Conservation (phyloP, 2,888 invertebrate genomes). For the Drosophila imparisetae region DNA sequence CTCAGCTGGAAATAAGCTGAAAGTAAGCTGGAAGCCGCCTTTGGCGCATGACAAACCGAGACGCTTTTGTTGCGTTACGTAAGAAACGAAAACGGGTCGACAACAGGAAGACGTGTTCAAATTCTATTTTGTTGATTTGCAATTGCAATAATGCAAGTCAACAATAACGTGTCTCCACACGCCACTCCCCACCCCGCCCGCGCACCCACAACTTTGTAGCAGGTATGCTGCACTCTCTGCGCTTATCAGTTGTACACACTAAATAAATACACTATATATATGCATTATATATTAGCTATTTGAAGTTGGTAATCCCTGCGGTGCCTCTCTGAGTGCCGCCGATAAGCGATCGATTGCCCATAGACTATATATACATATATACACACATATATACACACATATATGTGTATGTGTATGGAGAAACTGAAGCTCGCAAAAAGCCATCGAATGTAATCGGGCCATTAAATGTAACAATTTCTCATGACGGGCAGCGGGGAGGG, state of each 20-base stretch:
- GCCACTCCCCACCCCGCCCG: background rate
- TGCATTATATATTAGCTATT: constrained; percentile 30
- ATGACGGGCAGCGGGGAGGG: constrained; percentile 24
- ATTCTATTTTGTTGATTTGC: constrained; percentile 53
- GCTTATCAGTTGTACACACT: constrained; percentile 17
- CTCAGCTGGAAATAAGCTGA: background rate
- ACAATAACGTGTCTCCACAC: constrained; percentile 26
- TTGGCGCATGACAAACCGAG: constrained; percentile 38
- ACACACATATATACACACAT: background rate
- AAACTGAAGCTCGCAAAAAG: constrained; percentile 44
- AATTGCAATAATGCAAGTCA: constrained; percentile 42
- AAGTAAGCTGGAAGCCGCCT: constrained; percentile 6
- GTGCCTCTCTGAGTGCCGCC: constrained; percentile 43
- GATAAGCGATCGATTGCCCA: constrained; percentile 68
- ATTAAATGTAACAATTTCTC: constrained; percentile 53
- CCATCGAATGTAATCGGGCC: constrained; percentile 65
- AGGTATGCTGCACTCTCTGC: constrained; percentile 45
- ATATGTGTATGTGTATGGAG: background rate
- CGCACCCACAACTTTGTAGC: background rate
- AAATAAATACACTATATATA: background rate
- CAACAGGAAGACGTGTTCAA: constrained; percentile 74
- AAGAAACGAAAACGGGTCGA: constrained; percentile 19
- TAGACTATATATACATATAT: background rate
- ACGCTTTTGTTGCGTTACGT: constrained; percentile 43
- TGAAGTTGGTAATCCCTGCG: constrained; percentile 53